Base-by-base conservation (phyloP, 2,888 invertebrate species). In the Urechis unicinctus region DNA sequence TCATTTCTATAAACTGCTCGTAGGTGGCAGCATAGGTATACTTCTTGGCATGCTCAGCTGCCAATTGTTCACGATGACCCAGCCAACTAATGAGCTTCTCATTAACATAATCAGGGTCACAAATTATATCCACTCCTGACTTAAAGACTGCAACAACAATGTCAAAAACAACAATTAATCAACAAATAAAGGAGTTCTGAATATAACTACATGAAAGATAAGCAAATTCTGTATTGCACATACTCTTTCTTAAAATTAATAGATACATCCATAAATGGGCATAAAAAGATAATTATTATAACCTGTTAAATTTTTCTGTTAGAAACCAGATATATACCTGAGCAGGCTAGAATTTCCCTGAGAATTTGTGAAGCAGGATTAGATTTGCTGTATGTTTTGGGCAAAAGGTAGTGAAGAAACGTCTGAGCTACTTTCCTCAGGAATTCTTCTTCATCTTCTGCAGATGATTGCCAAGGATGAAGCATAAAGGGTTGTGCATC, bases 41-140 rank as follows among this genome's bases (percentile, higher is more conserved):
- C 1, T 89, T 89, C 62, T 87, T 83, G 50, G 86, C 83, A 64
- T 89, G 89, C 53, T 73, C 74, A 45, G 74, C 74, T 77, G 89
- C 86, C 25, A 88, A 87, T 50, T 74, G 70, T 68, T 89, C 85
- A 62, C 90, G 88, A 25, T 88, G 87, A 74, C 89, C 87, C 61
- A 93, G 84, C 74, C 90, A 91, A 61, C 85, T 84, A 55, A 91
- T 83, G 59, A 93, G 85, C 77, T 89, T 89, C 74, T 87, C 87
- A 78, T 93, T 93, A 67, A 93, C 88, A 74, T 89, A 91, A 80
- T 92, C 91, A 4, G 93, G 91, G 73, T 92, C 89, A 5, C 91
- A 91, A 45, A 93, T 78, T 69, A 87, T 82, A 71, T 92, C 87
- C 68, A 93, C 86, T 57, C 88, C 84, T 52, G 90, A 89, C 74